phyloP scores from a whole-genome alignment of 2,888 invertebrate genomes.

The Cotesia congregata region DNA sequence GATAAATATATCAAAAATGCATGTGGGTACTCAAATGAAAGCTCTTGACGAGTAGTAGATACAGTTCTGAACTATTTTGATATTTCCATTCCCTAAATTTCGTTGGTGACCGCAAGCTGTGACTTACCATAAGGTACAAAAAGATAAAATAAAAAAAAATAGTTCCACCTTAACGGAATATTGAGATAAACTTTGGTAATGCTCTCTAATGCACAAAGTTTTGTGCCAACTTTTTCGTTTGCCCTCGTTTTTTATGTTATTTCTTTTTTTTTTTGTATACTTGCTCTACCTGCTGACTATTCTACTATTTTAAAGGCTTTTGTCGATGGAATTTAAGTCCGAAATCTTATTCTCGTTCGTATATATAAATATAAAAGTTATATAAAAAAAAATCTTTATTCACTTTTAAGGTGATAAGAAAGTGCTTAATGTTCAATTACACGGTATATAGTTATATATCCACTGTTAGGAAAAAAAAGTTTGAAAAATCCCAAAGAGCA shows the following conservation, averaged over 20 bases:
- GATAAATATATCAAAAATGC: too few species aligned
- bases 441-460: not conserved
- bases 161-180: not conserved
- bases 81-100: conserved; percentile 5
- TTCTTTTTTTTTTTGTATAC: not conserved
- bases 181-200: conserved; percentile 1
- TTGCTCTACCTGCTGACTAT: not conserved
- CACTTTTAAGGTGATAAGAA: not conserved
- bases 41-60: not conserved
- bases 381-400: not conserved
- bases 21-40: too few species aligned
- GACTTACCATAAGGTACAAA: not conserved
- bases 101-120: not conserved
- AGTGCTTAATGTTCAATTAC: not conserved
- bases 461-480: not conserved
- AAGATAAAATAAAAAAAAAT: not conserved
- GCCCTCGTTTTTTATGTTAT: not conserved
- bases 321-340: not conserved
- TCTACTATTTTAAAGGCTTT: conserved; percentile 8
- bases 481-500: not conserved
- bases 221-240: not conserved
- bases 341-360: not conserved
- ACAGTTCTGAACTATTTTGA: not conserved
- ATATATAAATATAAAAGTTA: not conserved
- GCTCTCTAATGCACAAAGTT: not conserved